phyloP scores from a whole-genome alignment of 2,113 vertebrate genomes.

The Syrmaticus mikado region DNA sequence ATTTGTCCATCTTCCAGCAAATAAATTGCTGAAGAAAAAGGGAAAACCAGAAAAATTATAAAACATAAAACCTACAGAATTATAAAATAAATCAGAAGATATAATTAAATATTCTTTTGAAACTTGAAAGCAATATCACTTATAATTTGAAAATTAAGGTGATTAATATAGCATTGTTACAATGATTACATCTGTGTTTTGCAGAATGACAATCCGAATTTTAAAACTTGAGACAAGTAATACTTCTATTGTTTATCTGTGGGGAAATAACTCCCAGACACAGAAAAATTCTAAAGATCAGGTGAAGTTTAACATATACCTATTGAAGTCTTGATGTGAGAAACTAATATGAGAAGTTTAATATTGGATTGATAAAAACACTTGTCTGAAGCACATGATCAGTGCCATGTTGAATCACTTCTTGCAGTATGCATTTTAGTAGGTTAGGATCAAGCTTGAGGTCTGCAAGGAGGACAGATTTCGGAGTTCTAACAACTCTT shows the following conservation, averaged over 20 bases:
- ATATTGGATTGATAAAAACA: background rate
- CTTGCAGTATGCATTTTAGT: background rate
- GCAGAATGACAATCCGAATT: background rate
- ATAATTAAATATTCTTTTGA: background rate
- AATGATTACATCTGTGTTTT: background rate
- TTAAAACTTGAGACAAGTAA: background rate
- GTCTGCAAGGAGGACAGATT: accelerated
- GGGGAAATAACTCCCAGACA: background rate
- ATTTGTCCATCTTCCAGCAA: background rate
- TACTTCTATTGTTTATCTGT: background rate
- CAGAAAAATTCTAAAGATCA: background rate
- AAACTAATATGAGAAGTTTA: background rate
- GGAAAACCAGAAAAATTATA: background rate
- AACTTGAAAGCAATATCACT: background rate
- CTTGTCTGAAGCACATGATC: background rate
- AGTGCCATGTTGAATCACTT: background rate
- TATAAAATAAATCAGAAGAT: background rate
- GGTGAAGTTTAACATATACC: background rate
- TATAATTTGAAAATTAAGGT: background rate
- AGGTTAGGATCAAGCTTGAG: background rate
- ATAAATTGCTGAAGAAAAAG: background rate
- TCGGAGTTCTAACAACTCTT: background rate
- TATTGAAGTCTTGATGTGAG: background rate
- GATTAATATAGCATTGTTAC: background rate
- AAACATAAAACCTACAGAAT: background rate